Evolutionary conservation across 2,113 vertebrate species (phyloP).

Genomic region (Blennius ocellaris): DNA sequence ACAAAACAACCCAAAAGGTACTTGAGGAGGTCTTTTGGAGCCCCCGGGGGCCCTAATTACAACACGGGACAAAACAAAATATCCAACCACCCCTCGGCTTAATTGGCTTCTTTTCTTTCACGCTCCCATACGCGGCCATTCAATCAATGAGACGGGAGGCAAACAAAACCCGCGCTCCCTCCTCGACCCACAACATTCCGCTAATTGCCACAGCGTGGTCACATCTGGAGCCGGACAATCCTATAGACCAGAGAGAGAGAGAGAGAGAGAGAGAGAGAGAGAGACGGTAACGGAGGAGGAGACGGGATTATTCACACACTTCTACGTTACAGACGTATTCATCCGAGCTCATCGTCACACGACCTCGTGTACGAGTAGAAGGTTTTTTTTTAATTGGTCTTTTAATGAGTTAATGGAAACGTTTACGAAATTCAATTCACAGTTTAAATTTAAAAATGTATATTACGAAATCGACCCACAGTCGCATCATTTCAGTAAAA

Average conservation of each 20-base stretch:
- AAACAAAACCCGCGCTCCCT: constrained; percentile 82
- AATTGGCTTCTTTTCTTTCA: constrained; percentile 84
- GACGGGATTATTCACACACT: constrained; percentile 24
- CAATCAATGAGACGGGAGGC: constrained; percentile 79
- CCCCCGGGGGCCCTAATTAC: constrained; percentile 80
- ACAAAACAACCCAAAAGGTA: constrained; percentile 79
- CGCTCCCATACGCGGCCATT: constrained; percentile 76
- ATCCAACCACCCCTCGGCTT: constrained; percentile 74
- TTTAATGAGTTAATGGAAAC: too few species aligned
- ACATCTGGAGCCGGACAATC: constrained; percentile 62
- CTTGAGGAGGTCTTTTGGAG: constrained; percentile 77
- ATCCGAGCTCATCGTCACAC: background rate
- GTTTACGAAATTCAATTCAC: too few species aligned
- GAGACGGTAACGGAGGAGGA: background rate
- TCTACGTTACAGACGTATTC: background rate
- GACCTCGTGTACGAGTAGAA: too few species aligned
- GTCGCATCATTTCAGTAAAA: too few species aligned
- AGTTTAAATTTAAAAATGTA: too few species aligned
- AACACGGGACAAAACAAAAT: constrained; percentile 77
- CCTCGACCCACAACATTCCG: constrained; percentile 79
- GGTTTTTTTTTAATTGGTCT: too few species aligned
- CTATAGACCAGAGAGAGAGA: too few species aligned
- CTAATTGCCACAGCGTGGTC: constrained; percentile 77
- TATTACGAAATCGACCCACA: too few species aligned
- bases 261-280: too few species aligned